Evolutionary conservation across 2,113 vertebrate species (phyloP).

Genomic region (Asarcornis scutulata): DNA sequence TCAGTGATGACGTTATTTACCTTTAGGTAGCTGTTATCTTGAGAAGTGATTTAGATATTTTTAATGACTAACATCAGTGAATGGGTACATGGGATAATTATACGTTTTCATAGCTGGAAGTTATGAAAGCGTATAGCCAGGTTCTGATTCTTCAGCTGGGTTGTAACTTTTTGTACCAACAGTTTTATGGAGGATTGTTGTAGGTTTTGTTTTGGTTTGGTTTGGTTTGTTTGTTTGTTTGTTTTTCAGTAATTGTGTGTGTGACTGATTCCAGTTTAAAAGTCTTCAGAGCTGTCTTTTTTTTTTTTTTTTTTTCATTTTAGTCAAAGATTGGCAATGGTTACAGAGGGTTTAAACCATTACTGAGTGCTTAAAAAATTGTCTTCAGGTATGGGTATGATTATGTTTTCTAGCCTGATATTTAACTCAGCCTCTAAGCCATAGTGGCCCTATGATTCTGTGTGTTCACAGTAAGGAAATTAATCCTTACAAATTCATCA

Average conservation of each 20-base stretch:
- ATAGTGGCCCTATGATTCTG: neutral
- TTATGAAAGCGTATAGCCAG: neutral
- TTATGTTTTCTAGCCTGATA: conserved; percentile 18
- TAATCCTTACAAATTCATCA: neutral
- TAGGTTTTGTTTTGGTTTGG: neutral
- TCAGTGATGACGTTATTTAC: neutral
- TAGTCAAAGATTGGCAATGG: conserved; percentile 8
- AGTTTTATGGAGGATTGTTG: neutral
- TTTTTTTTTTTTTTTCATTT: neutral
- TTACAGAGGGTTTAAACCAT: conserved; percentile 18
- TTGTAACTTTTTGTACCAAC: neutral
- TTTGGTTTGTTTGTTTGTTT: neutral
- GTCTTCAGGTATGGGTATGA: conserved; percentile 8
- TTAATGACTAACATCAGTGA: neutral
- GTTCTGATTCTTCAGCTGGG: neutral
- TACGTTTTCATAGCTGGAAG: neutral
- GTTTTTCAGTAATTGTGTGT: neutral
- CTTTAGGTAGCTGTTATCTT: neutral
- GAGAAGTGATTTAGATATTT: neutral
- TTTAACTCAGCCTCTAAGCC: conserved; percentile 16
- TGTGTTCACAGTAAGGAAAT: conserved; percentile 15
- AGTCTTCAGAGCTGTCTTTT: conserved; percentile 1
- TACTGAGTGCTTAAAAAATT: conserved; percentile 6
- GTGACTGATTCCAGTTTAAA: neutral
- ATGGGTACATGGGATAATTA: neutral